Conservation (phyloP, 2,888 invertebrate genomes). For the Artemia sp. region DNA sequence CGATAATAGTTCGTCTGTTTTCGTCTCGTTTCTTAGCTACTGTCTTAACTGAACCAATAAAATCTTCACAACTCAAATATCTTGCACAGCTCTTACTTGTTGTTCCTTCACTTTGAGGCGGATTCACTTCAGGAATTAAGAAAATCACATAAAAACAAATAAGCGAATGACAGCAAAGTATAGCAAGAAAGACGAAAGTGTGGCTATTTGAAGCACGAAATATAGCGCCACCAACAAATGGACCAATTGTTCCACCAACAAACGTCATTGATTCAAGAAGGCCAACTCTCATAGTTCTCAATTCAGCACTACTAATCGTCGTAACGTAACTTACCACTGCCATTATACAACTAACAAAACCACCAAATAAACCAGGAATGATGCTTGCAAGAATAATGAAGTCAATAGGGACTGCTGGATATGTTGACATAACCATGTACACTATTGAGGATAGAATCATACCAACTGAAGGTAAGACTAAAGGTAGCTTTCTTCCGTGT, state of each 20-base stretch:
- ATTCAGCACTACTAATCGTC: conserved; percentile 49
- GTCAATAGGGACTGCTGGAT: conserved; percentile 27
- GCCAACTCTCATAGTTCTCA: conserved; percentile 59
- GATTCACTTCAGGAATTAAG: conserved; percentile 24
- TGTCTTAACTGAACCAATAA: conserved; percentile 1
- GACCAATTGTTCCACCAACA: conserved; percentile 63
- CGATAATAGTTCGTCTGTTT: neutral
- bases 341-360: conserved; percentile 34
- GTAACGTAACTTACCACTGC: conserved; percentile 50
- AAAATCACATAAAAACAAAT: conserved; percentile 31
- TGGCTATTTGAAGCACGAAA: conserved; percentile 34
- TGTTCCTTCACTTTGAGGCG: neutral
- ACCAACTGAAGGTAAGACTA: conserved; percentile 34
- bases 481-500: conserved; percentile 33
- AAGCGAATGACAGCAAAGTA: conserved; percentile 29
- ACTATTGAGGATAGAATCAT: conserved; percentile 29
- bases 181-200: conserved; percentile 31
- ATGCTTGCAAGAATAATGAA: conserved; percentile 32
- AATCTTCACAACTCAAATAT: neutral
- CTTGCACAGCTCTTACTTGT: neutral
- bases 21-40: neutral
- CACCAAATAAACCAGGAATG: conserved; percentile 33
- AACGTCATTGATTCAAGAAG: conserved; percentile 65
- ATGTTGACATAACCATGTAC: conserved; percentile 30
- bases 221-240: conserved; percentile 60